Percentiles rank a stretch among this genome's conserved stretches.
These are phyloP conservation scores for Cossypha heuglini DNA, from an alignment of 2,797 vertebrate species.

Conservation along the genomic window DNA sequence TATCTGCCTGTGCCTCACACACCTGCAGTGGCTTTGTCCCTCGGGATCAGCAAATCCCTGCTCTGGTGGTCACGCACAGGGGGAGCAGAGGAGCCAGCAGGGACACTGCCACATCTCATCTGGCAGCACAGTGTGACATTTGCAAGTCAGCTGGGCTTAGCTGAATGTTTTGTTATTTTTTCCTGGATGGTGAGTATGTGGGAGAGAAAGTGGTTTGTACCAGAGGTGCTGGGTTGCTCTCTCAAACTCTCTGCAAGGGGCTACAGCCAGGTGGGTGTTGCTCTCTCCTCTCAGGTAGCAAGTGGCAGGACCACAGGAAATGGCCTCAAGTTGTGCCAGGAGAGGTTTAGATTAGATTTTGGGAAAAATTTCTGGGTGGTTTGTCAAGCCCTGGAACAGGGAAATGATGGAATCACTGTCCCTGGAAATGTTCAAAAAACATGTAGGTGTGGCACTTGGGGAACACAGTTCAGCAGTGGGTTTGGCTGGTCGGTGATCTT, in stretches of 20 bases:
- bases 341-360: neutral
- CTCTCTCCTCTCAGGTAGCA: neutral
- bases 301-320: neutral
- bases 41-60: neutral
- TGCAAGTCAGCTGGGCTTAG: neutral
- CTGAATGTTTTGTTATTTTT: neutral
- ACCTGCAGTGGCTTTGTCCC: neutral
- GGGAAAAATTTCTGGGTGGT: neutral
- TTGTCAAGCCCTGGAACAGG: neutral
- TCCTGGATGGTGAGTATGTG: neutral
- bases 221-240: neutral
- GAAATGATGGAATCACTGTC: neutral
- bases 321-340: neutral
- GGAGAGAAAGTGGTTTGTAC: neutral
- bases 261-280: too few species aligned
- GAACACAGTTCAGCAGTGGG: neutral
- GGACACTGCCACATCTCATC: neutral
- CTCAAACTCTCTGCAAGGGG: neutral
- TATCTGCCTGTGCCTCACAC: neutral
- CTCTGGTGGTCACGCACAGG: fast-evolving
- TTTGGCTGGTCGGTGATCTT: neutral
- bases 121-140: neutral
- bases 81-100: neutral
- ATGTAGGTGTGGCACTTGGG: neutral
- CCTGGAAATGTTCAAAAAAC: neutral